Base-by-base conservation (phyloP, 2,888 invertebrate species). In the Entomobrya proxima region DNA sequence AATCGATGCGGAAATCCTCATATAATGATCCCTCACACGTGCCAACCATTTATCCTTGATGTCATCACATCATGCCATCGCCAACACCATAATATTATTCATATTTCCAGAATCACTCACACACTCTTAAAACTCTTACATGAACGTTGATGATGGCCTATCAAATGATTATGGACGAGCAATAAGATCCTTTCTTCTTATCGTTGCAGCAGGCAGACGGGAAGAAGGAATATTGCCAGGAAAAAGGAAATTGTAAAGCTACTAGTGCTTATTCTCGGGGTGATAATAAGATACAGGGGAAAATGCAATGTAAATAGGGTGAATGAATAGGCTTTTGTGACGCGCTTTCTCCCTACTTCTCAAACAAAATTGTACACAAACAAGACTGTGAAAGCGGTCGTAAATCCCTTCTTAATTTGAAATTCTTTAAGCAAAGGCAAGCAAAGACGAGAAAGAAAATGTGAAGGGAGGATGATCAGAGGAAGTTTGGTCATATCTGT, bases 1-100 rank as follows among this genome's bases (percentile, higher is more conserved):
- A 82, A 82, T 82, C 82, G 64, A 82, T 82, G 47, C 75, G 75
- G 72, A 82, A 82, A 82, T 82, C 52, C 75, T 24, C 82, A 32
- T 61, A 64, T 82, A 82, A 82, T 75, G 82, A 82, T 82, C 64
- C 64, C 47, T 47, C 50, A 61, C 82, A 82, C 82, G 82, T 82
- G 82, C 82, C 82, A 40, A 44, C 82, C 27, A 75, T 82, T 75
- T 82, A 82, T 82, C 24, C 64, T 64, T 30, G 35, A 75, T 82
- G 82, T 82, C 82, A 75, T 61, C 75, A 61, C 81, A 72, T 74
- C 35, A 69, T 58, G 37, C 21, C 37, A 52, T 55, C 58, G 6
- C n/a, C 18, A 24, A 24, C 37, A 35, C 37, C 1, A 40, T 67
- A 40, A 55, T 55, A 2, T 18, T 64, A 35, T 64, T 64, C 75